These are phyloP conservation scores for Nycticebus coucang DNA, from an alignment of 2,113 vertebrate genomes.

Conservation along the genomic window DNA sequence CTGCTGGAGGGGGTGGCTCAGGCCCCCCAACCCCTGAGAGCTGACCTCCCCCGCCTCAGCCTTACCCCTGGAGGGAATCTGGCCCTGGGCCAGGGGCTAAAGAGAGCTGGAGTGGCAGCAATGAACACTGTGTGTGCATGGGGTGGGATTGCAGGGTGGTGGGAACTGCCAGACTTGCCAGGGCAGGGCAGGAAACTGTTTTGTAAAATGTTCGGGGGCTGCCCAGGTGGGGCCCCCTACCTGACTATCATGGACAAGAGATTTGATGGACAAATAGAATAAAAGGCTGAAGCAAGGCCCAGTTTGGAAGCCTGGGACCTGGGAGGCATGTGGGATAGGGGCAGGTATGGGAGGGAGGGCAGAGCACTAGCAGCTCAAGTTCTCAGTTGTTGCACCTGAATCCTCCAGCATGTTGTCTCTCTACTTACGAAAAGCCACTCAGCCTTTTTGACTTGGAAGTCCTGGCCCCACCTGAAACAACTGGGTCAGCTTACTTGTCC, in stretches of 20 bases:
- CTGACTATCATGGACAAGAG: constrained; percentile 72
- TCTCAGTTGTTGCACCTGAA: neutral
- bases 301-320: constrained; percentile 49
- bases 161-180: neutral
- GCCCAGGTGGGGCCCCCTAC: constrained; percentile 76
- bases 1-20: constrained; percentile 30
- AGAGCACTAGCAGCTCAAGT: neutral
- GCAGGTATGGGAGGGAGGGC: neutral
- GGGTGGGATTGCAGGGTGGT: constrained; percentile 56
- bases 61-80: constrained; percentile 24
- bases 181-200: constrained; percentile 54
- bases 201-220: constrained; percentile 77
- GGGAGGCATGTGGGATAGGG: neutral
- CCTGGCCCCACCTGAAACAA: neutral
- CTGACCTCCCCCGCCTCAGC: neutral
- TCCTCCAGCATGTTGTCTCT: neutral
- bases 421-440: neutral
- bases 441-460: neutral
- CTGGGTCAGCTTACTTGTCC: neutral
- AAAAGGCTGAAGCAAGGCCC: constrained; percentile 69
- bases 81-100: constrained; percentile 43
- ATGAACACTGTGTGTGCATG: neutral
- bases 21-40: constrained; percentile 61
- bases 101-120: constrained; percentile 9
- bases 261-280: constrained; percentile 75